Evolutionary conservation across 2,888 invertebrate species (phyloP).

Genomic region (Empis stercorea): DNA sequence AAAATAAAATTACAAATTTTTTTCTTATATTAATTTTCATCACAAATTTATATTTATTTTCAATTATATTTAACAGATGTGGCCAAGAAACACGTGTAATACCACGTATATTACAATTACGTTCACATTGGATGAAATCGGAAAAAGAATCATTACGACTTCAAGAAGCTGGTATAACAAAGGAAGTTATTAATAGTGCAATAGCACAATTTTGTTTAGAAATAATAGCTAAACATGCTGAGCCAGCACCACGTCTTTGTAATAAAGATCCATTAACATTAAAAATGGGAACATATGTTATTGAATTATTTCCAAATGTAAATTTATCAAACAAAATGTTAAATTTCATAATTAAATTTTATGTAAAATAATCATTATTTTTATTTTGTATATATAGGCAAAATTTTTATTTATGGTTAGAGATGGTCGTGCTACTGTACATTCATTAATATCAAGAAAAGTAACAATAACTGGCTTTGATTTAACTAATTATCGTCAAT

Average conservation of each 20-base stretch:
- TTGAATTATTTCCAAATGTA: constrained; percentile 84
- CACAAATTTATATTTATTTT: too few species aligned
- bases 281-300: constrained; percentile 90
- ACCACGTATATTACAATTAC: constrained; percentile 88
- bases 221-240: constrained; percentile 92
- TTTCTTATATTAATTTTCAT: too few species aligned
- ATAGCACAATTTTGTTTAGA: constrained; percentile 94
- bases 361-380: too few species aligned
- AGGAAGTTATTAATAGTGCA: constrained; percentile 86
- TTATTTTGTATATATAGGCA: too few species aligned
- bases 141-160: constrained; percentile 82
- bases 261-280: constrained; percentile 98
- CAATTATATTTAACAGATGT: too few species aligned
- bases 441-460: constrained; percentile 94
- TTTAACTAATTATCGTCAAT: constrained; percentile 83
- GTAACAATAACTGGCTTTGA: constrained; percentile 75
- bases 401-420: constrained; percentile 98
- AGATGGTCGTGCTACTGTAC: constrained; percentile 95
- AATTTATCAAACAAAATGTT: constrained; percentile 12
- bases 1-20: too few species aligned
- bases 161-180: constrained; percentile 87
- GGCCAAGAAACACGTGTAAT: constrained; percentile 96
- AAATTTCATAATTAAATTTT: neutral
- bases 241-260: constrained; percentile 86
- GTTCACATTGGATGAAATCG: constrained; percentile 90